Conservation (phyloP, 2,888 invertebrate genomes). For the Aproaerema taeniolella region DNA sequence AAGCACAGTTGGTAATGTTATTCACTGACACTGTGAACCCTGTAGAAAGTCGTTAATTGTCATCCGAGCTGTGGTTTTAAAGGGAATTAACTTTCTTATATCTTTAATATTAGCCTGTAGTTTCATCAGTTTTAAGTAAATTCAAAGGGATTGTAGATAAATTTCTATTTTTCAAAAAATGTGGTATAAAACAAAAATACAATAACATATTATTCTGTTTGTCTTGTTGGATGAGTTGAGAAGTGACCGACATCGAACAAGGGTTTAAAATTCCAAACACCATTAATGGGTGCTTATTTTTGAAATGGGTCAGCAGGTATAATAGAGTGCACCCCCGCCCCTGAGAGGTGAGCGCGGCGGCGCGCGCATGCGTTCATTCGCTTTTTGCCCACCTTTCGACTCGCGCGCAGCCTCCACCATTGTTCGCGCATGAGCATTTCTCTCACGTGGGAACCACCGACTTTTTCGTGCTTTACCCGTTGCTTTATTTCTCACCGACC, state of each 20-base stretch:
- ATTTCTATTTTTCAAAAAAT: too few relatives aligned
- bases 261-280: conserved; percentile 31
- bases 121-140: too few relatives aligned
- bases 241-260: conserved; percentile 16
- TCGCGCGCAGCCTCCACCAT: conserved; percentile 68
- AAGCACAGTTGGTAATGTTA: too few relatives aligned
- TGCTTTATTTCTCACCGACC: conserved; percentile 43
- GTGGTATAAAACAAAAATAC: too few relatives aligned
- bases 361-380: conserved; percentile 55
- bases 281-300: conserved; percentile 31
- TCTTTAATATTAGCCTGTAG: too few relatives aligned
- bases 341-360: conserved; percentile 14
- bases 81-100: too few relatives aligned
- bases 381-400: conserved; percentile 76
- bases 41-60: too few relatives aligned
- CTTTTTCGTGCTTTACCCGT: conserved; percentile 61
- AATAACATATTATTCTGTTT: too few relatives aligned
- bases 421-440: conserved; percentile 62
- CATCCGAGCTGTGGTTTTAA: too few relatives aligned
- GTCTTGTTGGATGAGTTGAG: conserved; percentile 10
- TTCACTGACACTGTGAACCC: too few relatives aligned
- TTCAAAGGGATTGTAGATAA: too few relatives aligned
- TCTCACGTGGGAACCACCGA: conserved; percentile 66
- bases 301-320: conserved; percentile 72
- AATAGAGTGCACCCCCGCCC: conserved; percentile 22